These are phyloP conservation scores for Melikaiella ostensackeni DNA, from an alignment of 2,888 invertebrate genomes.

Conservation along the genomic window DNA sequence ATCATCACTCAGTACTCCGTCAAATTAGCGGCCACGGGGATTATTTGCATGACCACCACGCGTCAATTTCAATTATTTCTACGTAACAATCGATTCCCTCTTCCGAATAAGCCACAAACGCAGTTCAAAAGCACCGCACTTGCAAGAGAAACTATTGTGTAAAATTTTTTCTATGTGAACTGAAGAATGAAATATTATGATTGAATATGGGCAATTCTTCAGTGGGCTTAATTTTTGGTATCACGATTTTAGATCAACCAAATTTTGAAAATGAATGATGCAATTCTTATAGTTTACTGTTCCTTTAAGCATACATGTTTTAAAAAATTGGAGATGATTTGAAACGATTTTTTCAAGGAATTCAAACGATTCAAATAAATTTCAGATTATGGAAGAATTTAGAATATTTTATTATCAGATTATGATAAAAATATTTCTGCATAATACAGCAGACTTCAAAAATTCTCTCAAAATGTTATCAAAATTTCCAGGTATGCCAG, in stretches of 20 bases:
- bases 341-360: too few relatives aligned
- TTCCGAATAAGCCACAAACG: constrained; percentile 29
- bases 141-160: not conserved
- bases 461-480: not conserved
- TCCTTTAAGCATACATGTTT: too few relatives aligned
- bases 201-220: not conserved
- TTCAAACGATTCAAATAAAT: too few relatives aligned
- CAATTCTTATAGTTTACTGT: too few relatives aligned
- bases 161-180: not conserved
- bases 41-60: constrained; percentile 36
- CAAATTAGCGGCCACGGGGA: constrained; percentile 32
- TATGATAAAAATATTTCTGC: not conserved
- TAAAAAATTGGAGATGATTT: too few relatives aligned
- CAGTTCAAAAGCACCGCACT: constrained; percentile 9
- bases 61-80: constrained; percentile 39
- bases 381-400: too few relatives aligned
- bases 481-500: too few relatives aligned
- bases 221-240: too few relatives aligned
- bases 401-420: too few relatives aligned
- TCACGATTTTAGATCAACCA: not conserved
- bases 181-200: not conserved
- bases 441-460: not conserved
- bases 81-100: constrained; percentile 32
- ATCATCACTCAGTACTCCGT: constrained; percentile 17
- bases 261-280: too few relatives aligned